Evolutionary conservation across 2,888 invertebrate genomes (phyloP).

Genomic region (Asteroscopus sphinx): DNA sequence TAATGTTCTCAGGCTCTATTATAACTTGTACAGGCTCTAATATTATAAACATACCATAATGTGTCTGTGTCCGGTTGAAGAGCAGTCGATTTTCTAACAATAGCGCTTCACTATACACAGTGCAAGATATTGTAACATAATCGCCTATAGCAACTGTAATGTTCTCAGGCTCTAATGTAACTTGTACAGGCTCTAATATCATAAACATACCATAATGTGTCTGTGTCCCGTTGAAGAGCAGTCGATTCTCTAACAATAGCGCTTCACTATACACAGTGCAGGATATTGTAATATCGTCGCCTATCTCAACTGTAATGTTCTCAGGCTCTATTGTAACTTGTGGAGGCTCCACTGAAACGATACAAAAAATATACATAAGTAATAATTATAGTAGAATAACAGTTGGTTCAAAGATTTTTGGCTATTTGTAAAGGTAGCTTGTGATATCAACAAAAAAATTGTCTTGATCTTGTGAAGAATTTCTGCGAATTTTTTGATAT

Average conservation of each 20-base stretch:
- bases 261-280: conserved; percentile 76
- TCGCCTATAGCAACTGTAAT: conserved; percentile 63
- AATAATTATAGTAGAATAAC: no score
- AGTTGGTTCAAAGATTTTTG: no score
- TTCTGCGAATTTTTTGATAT: no score
- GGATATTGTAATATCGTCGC: conserved; percentile 63
- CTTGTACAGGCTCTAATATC: not conserved
- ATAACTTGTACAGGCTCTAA: not conserved
- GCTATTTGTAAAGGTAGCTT: no score
- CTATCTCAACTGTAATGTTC: conserved; percentile 62
- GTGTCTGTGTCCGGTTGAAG: conserved; percentile 57
- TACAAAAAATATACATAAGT: no score
- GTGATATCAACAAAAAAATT: no score
- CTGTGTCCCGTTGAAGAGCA: conserved; percentile 62
- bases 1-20: not conserved
- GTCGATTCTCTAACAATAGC: conserved; percentile 61
- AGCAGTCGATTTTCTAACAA: conserved; percentile 64
- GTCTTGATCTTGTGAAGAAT: no score
- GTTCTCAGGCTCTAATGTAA: conserved; percentile 44
- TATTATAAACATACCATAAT: conserved; percentile 60
- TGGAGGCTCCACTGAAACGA: conserved; percentile 74
- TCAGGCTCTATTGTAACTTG: conserved; percentile 68
- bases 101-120: conserved; percentile 71
- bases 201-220: conserved; percentile 61
- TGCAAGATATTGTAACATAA: conserved; percentile 66